A percentile compares a stretch with the other conserved stretches of the same genome.
phyloP scores from a whole-genome alignment of 2,113 vertebrate species.

The Rhabdornis inornatus region DNA sequence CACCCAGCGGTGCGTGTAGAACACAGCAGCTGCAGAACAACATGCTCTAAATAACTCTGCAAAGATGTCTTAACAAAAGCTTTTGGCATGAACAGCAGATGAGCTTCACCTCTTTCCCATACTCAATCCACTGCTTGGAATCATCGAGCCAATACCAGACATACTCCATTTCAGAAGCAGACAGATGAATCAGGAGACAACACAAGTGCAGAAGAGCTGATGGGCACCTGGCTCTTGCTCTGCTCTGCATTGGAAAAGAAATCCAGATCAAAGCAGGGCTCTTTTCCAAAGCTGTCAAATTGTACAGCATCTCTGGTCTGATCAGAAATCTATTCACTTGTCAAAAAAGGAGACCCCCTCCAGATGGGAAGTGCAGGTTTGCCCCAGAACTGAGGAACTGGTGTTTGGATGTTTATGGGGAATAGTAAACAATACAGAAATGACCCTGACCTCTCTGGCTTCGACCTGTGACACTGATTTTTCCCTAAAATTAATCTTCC shows the following conservation, averaged over 20 bases:
- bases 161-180: constrained; percentile 75
- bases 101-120: constrained; percentile 75
- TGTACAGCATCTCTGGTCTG: background rate
- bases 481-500: background rate
- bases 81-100: background rate
- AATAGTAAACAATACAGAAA: background rate
- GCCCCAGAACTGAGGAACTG: background rate
- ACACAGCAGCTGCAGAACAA: background rate
- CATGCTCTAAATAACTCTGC: background rate
- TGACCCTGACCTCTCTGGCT: background rate
- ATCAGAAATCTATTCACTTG: background rate
- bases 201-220: constrained; percentile 50
- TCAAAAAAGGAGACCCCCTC: background rate
- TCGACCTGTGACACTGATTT: background rate
- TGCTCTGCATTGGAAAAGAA: background rate
- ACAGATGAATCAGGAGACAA: constrained; percentile 56
- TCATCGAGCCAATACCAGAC: constrained; percentile 83
- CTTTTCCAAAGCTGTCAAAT: background rate
- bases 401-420: background rate
- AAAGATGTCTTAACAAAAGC: background rate
- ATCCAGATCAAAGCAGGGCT: background rate
- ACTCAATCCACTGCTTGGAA: constrained; percentile 74
- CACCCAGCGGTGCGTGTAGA: rapidly evolving
- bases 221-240: background rate
- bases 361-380: background rate